Conservation (phyloP, 2,888 invertebrate genomes). For the Drosophila greeni region DNA sequence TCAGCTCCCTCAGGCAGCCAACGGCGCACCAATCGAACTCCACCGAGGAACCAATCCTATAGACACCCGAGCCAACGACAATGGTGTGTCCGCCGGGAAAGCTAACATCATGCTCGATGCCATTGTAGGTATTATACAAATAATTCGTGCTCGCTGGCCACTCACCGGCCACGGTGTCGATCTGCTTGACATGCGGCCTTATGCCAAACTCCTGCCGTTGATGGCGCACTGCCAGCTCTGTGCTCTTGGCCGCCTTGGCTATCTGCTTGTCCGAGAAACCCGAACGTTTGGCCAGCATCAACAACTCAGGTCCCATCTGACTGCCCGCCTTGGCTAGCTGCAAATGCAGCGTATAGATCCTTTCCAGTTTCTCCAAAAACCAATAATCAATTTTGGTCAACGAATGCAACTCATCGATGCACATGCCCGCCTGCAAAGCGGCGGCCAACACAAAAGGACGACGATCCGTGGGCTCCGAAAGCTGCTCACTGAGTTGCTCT, state of each 20-base stretch:
- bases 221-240: slow-evolving; percentile 90
- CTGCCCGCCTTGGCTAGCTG: slow-evolving; percentile 82
- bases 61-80: slow-evolving; percentile 97
- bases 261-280: slow-evolving; percentile 99
- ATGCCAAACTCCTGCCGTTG: slow-evolving; percentile 87
- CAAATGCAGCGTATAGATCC: slow-evolving; percentile 88
- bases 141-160: slow-evolving; percentile 99
- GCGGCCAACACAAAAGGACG: slow-evolving; percentile 98
- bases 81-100: slow-evolving; percentile 89
- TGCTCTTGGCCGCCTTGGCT: slow-evolving; percentile 90
- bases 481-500: slow-evolving; percentile 90
- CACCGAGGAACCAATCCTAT: slow-evolving; percentile 98
- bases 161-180: slow-evolving; percentile 99
- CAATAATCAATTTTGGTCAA: slow-evolving; percentile 97
- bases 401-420: slow-evolving; percentile 90
- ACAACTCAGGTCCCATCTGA: slow-evolving; percentile 82
- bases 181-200: slow-evolving; percentile 94
- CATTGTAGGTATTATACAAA: slow-evolving; percentile 98
- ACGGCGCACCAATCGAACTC: slow-evolving; percentile 99
- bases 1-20: slow-evolving; percentile 93
- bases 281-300: slow-evolving; percentile 90
- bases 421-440: slow-evolving; percentile 89
- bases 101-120: slow-evolving; percentile 87
- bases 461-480: slow-evolving; percentile 96
- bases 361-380: slow-evolving; percentile 97